A percentile compares a stretch with the other conserved stretches of the same genome.
phyloP scores from a whole-genome alignment of 2,888 invertebrate genomes.

The Polyploca ridens region DNA sequence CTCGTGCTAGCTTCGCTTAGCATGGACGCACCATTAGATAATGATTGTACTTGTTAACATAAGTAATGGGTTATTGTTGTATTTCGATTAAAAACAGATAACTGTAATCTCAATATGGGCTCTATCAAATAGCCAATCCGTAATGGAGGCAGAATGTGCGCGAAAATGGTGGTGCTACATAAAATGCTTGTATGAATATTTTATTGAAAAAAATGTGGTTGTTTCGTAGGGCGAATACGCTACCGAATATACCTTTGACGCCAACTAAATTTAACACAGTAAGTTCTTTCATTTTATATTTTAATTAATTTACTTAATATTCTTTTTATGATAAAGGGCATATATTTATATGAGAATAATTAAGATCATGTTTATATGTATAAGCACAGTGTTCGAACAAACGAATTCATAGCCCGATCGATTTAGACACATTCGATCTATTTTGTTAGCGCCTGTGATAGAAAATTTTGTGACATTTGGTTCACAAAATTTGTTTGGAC shows the following conservation, averaged over 20 bases:
- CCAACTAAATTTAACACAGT: slow-evolving; percentile 50
- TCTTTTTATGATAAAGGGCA: neutral
- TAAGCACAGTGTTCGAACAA: no score
- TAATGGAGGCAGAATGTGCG: slow-evolving; percentile 27
- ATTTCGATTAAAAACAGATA: slow-evolving; percentile 50
- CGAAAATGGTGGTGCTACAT: slow-evolving; percentile 19
- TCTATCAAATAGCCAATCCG: slow-evolving; percentile 21
- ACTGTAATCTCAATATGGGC: slow-evolving; percentile 28
- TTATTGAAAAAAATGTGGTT: slow-evolving; percentile 58
- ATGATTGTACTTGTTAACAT: slow-evolving; percentile 46
- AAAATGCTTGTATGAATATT: slow-evolving; percentile 15
- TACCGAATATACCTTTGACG: slow-evolving; percentile 51
- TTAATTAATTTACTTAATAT: neutral
- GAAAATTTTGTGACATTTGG: no score
- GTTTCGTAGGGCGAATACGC: slow-evolving; percentile 62
- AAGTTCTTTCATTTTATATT: slow-evolving; percentile 26
- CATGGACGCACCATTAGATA: slow-evolving; percentile 23
- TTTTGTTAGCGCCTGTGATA: no score
- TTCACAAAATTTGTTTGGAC: no score
- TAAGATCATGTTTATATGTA: no score
- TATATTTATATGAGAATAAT: no score
- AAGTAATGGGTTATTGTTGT: slow-evolving; percentile 62
- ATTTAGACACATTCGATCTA: no score
- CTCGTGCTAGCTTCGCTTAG: no score
- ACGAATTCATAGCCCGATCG: no score